Evolutionary conservation across 2,797 vertebrate genomes (phyloP), one percentile per base, ranked within the genome.

Genomic region (Gymnothorax reevesii): DNA sequence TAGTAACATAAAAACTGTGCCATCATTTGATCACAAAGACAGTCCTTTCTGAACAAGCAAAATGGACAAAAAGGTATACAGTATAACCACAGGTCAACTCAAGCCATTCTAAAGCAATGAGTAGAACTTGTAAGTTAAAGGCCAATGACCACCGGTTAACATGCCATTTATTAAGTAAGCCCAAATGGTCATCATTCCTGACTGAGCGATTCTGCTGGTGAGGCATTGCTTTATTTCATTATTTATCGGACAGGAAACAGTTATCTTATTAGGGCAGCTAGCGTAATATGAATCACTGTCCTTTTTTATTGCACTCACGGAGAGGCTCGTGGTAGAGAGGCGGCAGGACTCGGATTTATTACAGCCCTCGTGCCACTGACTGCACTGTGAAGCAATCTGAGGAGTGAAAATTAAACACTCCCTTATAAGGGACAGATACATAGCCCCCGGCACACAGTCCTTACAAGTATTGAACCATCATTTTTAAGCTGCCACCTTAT

Each of bases 161-260:
- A 64, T 80, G 12, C 49, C 22, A 22, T 84, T 66, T 27, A 84
- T 73, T 66, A 55, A 59, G 77, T 66, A n/a, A 42, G 71, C 33
- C 60, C 60, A 82, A 71, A 59, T 42, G 20, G 87, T 54, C 57
- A 77, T 59, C 66, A 57, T 49, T 59, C 77, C 49, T 82, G 60
- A 87, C 52, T 54, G 75, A 59, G 27, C 80, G 59, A 57, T 75
- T 83, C 87, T 71, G 52, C 83, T 54, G 83, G 87, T 27, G 0
- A 85, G 75, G 27, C 60, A 77, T 84, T 84, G 82, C 79, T 84
- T 79, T 77, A 84, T 64, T 62, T 84, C 25, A 62, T 87, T 87
- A 87, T 82, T 87, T 83, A 84, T 83, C 55, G 86, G 86, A 87
- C 57, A 25, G 54, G 82, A 84, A 84, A 77, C 71, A 42, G 82